phyloP scores from a whole-genome alignment of 2,113 vertebrate genomes.

The Ictidomys tridecemlineatus region DNA sequence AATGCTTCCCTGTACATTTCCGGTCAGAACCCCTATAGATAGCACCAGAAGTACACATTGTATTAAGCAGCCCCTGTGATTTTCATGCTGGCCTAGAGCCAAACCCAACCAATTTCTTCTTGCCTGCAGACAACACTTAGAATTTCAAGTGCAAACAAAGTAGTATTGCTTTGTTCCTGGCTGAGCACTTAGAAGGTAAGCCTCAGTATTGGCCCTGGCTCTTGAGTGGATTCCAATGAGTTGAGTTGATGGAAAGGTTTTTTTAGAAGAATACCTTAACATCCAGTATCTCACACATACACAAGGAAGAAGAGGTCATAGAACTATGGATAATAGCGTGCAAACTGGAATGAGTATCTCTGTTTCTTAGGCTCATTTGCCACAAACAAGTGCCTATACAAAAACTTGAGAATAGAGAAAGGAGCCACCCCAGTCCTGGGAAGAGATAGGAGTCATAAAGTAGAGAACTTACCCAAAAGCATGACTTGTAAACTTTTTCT shows the following conservation, averaged over 20 bases:
- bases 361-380: neutral
- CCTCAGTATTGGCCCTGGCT: neutral
- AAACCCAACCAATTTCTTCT: neutral
- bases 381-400: neutral
- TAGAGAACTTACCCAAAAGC: neutral
- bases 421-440: neutral
- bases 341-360: neutral
- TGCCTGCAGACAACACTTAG: neutral
- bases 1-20: too few species aligned
- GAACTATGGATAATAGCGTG: too few species aligned
- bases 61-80: neutral
- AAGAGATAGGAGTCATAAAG: neutral
- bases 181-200: neutral
- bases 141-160: neutral
- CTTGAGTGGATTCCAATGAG: neutral
- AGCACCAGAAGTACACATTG: neutral
- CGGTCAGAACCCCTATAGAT: too few species aligned
- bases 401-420: neutral
- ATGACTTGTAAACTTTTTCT: neutral
- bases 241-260: neutral
- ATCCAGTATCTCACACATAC: neutral
- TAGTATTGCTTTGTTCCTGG: neutral
- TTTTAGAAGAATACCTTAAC: neutral
- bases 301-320: neutral
- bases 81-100: neutral